Evolutionary conservation across 2,888 invertebrate species (phyloP), one percentile per base, ranked within the genome.

Genomic region (Teleiodes luculella): DNA sequence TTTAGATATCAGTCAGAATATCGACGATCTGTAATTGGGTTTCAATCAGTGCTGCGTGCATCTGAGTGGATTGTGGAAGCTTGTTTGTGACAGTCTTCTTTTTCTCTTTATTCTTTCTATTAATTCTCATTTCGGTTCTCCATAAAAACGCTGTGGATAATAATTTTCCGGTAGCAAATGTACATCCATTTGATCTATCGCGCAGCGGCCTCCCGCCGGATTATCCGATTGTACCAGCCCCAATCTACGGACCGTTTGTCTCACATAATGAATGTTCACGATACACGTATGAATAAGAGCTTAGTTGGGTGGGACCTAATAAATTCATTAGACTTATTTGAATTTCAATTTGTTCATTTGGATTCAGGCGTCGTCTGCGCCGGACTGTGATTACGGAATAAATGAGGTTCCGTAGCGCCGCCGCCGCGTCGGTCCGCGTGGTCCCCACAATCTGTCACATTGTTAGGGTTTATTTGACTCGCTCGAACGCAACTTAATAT

Each of bases 311-410:
- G 28, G 28, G 13, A 43, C 20, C 13, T 43, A 8, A 46, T 31
- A 46, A 31, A 46, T 46, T 46, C 31, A 46, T 46, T 31, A 30
- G 46, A 46, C 10, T 46, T 46, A 46, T 46, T 46, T 46, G 43
- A 46, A 46, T 46, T 46, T 46, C 18, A 31, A 46, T 46, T 46
- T 10, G 16, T 46, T 46, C 14, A 16, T 46, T 46, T 20, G 5
- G 24, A 46, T 31, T 7, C 16, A 6, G 37, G 14, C 14, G 31
- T n/a, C 16, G 31, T 14, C 31, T 30, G 31, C 14, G 14, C 16
- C 7, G 8, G 3, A 4, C 11, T 30, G 31, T 46, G 31, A 46
- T 46, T 46, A 20, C 46, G 16, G 16, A 11, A 14, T 16, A 30
- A 46, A 31, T 46, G 31, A 46, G 31, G 33, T 28, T 6, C 6